Evolutionary conservation across 30 jellyfish, hydroid and myxozoan genomes (phyloP).

Genomic region (Hydra vulgaris): DNA sequence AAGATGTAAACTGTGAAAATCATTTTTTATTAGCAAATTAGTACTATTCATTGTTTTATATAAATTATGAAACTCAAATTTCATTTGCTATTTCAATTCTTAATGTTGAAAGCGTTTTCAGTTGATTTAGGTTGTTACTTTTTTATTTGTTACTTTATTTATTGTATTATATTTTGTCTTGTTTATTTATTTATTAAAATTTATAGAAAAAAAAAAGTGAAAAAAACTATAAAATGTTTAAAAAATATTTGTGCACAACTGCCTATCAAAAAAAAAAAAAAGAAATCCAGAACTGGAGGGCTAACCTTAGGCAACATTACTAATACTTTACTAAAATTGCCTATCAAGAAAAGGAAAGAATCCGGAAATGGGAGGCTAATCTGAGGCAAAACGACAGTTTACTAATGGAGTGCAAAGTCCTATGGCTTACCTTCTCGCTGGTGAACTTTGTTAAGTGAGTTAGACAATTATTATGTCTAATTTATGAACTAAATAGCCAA

Average conservation of each 20-base stretch:
- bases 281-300: not conserved
- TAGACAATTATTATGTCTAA: not conserved
- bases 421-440: not conserved
- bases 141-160: not conserved
- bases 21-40: not conserved
- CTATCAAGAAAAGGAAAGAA: not conserved
- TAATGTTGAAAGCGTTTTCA: not conserved
- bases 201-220: no score
- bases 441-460: not conserved
- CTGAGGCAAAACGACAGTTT: not conserved
- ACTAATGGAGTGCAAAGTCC: not conserved
- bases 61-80: no score
- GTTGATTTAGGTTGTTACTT: not conserved
- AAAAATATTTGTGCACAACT: not conserved
- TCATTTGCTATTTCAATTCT: no score
- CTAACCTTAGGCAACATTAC: not conserved
- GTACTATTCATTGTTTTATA: not conserved
- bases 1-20: not conserved
- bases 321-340: not conserved
- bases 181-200: no score
- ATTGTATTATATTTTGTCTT: not conserved
- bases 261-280: not conserved
- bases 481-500: not conserved
- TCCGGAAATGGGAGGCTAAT: not conserved
- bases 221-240: not conserved